Conservation (phyloP, 2,113 vertebrate genomes). For the Meriones unguiculatus region DNA sequence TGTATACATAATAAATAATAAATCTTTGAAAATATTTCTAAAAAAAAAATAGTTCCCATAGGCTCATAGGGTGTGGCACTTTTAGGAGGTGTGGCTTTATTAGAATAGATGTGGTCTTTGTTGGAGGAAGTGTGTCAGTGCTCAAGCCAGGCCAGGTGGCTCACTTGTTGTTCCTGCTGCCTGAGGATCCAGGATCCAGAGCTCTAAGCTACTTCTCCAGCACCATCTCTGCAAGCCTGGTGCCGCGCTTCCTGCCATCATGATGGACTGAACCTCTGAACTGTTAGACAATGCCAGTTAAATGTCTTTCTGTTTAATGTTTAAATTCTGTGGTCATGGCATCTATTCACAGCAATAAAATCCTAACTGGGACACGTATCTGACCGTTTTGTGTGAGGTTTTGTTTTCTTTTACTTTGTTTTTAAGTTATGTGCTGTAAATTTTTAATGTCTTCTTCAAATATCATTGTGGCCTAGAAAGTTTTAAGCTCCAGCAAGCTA, state of each 20-base stretch:
- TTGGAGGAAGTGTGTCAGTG: background rate
- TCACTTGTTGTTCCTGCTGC: background rate
- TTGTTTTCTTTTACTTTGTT: background rate
- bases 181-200: background rate
- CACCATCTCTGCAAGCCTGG: background rate
- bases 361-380: background rate
- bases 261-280: background rate
- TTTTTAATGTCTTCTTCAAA: constrained; percentile 21
- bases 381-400: background rate
- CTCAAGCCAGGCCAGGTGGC: background rate
- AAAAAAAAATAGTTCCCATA: background rate
- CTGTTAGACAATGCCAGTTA: background rate
- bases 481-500: background rate
- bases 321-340: background rate
- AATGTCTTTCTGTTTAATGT: background rate
- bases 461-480: background rate
- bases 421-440: background rate
- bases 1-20: too few species aligned
- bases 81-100: background rate
- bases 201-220: background rate
- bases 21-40: too few species aligned
- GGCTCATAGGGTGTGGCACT: background rate
- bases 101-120: background rate
- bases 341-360: background rate
- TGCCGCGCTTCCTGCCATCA: background rate